These are phyloP conservation scores for Cataglyphis cursor DNA, from an alignment of 2,888 invertebrate species.

Conservation along the genomic window DNA sequence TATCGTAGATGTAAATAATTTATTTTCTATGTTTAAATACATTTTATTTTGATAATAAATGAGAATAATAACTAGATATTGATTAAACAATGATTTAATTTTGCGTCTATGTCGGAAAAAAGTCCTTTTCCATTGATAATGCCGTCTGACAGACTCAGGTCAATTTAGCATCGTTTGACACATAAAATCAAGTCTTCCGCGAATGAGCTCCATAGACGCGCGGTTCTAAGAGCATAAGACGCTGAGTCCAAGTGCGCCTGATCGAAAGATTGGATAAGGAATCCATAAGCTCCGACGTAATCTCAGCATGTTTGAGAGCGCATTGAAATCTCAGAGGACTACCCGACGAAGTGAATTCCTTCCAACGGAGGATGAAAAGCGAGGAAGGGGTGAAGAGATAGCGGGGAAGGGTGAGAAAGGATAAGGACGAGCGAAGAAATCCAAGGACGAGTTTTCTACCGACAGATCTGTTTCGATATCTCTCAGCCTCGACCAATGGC, in stretches of 20 bases:
- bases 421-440: slow-evolving; percentile 52
- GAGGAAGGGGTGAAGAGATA: slow-evolving; percentile 18
- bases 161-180: slow-evolving; percentile 55
- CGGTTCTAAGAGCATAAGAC: slow-evolving; percentile 29
- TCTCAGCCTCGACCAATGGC: slow-evolving; percentile 39
- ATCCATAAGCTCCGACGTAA: slow-evolving; percentile 79
- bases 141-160: slow-evolving; percentile 13
- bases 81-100: neutral
- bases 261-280: slow-evolving; percentile 77
- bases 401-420: slow-evolving; percentile 19
- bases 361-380: slow-evolving; percentile 58
- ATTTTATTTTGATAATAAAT: neutral
- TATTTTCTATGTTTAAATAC: neutral
- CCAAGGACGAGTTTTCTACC: slow-evolving; percentile 49
- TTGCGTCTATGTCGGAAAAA: neutral
- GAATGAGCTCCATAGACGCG: slow-evolving; percentile 48
- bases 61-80: neutral
- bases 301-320: slow-evolving; percentile 72
- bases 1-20: too few species aligned
- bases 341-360: slow-evolving; percentile 70
- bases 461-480: slow-evolving; percentile 53
- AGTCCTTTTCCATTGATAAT: neutral
- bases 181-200: slow-evolving; percentile 67
- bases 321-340: slow-evolving; percentile 68
- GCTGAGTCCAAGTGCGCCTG: slow-evolving; percentile 59